Evolutionary conservation across 2,888 invertebrate genomes (phyloP).

Genomic region (Suillia variegata): DNA sequence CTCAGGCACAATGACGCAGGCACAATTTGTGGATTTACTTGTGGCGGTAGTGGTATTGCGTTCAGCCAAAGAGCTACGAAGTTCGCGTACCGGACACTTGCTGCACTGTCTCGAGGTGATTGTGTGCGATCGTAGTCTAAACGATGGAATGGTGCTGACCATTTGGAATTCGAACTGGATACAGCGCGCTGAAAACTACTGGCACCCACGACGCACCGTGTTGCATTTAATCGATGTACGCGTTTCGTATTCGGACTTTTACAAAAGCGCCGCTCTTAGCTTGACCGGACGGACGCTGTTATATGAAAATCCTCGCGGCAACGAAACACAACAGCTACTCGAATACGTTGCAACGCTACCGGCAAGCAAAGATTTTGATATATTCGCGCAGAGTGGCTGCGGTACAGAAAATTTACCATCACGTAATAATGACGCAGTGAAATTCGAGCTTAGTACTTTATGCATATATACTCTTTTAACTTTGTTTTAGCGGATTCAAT

Average conservation of each 20-base stretch:
- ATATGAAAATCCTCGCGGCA: conserved; percentile 74
- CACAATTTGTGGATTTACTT: conserved; percentile 67
- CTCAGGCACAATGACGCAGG: conserved; percentile 20
- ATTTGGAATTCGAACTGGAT: conserved; percentile 76
- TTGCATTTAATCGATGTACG: conserved; percentile 75
- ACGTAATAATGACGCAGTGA: conserved; percentile 44
- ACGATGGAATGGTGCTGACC: conserved; percentile 66
- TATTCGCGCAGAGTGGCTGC: conserved; percentile 31
- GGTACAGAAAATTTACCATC: conserved; percentile 51
- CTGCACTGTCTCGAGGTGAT: conserved; percentile 69
- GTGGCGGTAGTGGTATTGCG: conserved; percentile 72
- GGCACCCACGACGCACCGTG: conserved; percentile 73
- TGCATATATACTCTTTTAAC: neutral
- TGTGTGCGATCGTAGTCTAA: conserved; percentile 68
- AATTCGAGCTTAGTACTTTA: neutral
- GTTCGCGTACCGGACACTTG: conserved; percentile 31
- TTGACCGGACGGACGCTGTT: conserved; percentile 67
- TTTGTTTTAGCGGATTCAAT: conserved; percentile 41
- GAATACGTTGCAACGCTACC: conserved; percentile 40
- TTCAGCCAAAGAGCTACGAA: conserved; percentile 66
- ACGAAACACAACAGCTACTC: conserved; percentile 65
- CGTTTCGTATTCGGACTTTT: conserved; percentile 66
- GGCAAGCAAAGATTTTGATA: conserved; percentile 31
- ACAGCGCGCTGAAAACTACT: conserved; percentile 64
- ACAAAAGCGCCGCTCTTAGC: conserved; percentile 63